Base-by-base conservation (phyloP, 2,797 vertebrate genomes). In the Cuniculus paca region DNA sequence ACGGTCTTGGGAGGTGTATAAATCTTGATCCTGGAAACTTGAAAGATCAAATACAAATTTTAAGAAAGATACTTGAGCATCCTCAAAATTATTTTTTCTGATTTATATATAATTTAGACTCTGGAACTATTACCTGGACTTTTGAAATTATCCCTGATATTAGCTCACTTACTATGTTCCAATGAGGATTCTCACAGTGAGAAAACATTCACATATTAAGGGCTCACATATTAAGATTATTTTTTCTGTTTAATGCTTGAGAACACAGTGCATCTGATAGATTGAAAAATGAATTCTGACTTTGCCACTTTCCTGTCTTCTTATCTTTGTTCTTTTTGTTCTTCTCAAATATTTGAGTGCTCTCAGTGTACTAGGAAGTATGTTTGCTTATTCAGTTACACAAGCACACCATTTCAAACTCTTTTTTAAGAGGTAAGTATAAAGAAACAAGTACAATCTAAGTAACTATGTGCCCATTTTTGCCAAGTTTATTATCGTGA, bases 41-140 rank as follows among this genome's bases (percentile, higher is more conserved):
- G 26, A 95, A 28, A 94, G 14, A 88, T 72, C 56, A 88, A 90
- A 96, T 50, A 34, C 52, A 68, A 3, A 79, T 52, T 93, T 89
- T 56, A 39, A 80, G 78, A 90, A 90, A 89, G 20, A 79, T 85
- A 72, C 88, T 78, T 92, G 26, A 94, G 78, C 17, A 92, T 60
- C 24, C n/a, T 88, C 72, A 39, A 75, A 84, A 78, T 77, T 6
- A 54, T 70, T 93, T 68, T 91, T 61, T 48, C 81, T 80, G 42
- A 1, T 77, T 68, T 74, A 61, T 4, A 88, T 82, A 9, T 95
- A 92, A 92, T 92, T 88, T 96, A 79, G 26, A 58, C 52, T 65
- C 26, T 63, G 42, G 65, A 93, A 92, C n/a, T 90, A 72, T 74
- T 94, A 65, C 16, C 50, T 83, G 13, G 2, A 11, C 45, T 87